Conservation (phyloP, 2,797 vertebrate species). For the Petrocephalus sullivani region DNA sequence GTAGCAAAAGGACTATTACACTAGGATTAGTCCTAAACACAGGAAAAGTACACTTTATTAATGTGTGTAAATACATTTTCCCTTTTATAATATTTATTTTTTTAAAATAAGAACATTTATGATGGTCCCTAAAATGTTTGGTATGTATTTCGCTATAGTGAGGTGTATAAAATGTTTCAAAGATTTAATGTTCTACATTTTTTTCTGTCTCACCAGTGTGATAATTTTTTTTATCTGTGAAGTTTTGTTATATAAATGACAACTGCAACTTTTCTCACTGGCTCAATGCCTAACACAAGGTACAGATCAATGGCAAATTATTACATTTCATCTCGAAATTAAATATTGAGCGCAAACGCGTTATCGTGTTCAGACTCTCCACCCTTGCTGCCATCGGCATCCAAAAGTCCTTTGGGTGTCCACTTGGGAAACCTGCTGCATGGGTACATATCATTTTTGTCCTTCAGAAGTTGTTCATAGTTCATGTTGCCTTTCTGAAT, state of each 20-base stretch:
- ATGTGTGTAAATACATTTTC: not conserved
- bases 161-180: not conserved
- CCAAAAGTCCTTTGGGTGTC: not conserved
- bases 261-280: not conserved
- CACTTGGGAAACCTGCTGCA: not conserved
- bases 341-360: not conserved
- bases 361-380: not conserved
- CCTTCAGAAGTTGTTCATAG: not conserved
- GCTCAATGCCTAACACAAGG: not conserved
- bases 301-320: not conserved
- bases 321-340: not conserved
- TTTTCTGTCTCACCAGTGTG: not conserved
- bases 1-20: not conserved
- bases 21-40: not conserved
- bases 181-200: not conserved
- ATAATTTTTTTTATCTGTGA: not conserved
- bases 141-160: not conserved
- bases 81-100: not conserved
- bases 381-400: not conserved
- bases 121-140: slow-evolving; percentile 9
- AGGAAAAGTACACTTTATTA: not conserved
- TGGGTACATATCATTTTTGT: not conserved
- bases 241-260: not conserved
- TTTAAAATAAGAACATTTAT: not conserved
- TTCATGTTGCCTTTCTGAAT: not conserved